These are phyloP conservation scores for Tylochromis polylepis DNA, from an alignment of 2,113 vertebrate species.

Conservation along the genomic window DNA sequence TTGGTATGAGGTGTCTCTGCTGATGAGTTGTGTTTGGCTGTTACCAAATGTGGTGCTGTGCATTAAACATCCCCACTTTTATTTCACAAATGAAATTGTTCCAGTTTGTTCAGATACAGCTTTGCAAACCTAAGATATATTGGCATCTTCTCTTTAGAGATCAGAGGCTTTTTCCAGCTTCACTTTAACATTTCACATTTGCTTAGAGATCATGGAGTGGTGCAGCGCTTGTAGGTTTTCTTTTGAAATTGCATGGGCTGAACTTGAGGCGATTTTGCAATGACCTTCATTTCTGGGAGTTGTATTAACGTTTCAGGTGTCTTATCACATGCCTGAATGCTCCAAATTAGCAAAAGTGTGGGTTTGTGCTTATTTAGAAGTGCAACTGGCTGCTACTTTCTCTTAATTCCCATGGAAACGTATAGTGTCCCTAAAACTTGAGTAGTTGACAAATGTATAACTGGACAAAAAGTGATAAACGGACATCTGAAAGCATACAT, in stretches of 20 bases:
- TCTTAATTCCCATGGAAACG: neutral
- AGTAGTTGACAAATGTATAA: neutral
- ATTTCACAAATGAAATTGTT: neutral
- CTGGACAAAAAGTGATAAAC: neutral
- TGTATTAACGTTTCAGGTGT: neutral
- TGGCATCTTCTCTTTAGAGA: neutral
- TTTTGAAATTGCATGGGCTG: neutral
- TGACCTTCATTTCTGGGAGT: neutral
- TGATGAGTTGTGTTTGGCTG: neutral
- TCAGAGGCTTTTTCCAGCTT: neutral
- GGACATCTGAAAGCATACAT: neutral
- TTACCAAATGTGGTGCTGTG: rapidly evolving
- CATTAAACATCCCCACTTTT: neutral
- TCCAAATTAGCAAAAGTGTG: neutral
- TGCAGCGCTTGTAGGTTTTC: neutral
- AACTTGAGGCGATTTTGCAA: neutral
- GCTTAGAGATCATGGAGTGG: neutral
- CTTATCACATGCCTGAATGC: neutral
- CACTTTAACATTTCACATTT: neutral
- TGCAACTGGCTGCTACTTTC: neutral
- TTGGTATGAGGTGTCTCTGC: neutral
- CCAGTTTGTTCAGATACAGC: neutral
- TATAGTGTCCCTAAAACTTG: neutral
- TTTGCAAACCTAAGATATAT: neutral
- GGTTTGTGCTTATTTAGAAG: neutral